These are phyloP conservation scores for Aldabrachelys gigantea DNA, from an alignment of 2,113 vertebrate genomes.

Conservation along the genomic window DNA sequence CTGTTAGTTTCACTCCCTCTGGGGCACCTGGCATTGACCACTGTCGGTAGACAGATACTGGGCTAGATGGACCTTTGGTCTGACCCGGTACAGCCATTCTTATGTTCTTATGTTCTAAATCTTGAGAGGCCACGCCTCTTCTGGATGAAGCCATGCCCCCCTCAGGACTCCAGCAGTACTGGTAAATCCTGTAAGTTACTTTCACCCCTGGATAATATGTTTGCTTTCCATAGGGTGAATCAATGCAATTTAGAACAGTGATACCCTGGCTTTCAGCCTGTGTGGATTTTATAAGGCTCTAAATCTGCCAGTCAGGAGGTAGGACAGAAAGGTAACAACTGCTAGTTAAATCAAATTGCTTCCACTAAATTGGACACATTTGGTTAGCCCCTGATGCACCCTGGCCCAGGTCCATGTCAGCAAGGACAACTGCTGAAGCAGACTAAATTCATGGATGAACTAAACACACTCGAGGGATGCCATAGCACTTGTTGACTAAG, in stretches of 20 bases:
- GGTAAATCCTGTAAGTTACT: no score
- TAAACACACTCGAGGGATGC: slow-evolving; percentile 61
- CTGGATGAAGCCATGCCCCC: no score
- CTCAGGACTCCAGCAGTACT: no score
- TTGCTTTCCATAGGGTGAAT: slow-evolving; percentile 21
- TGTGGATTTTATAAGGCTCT: slow-evolving; percentile 59
- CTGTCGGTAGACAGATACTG: no score
- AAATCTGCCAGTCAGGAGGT: slow-evolving; percentile 71
- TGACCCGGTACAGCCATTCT: no score
- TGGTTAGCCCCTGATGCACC: slow-evolving; percentile 62
- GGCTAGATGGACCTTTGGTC: no score
- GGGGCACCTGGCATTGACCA: no score
- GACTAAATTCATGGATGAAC: slow-evolving; percentile 46
- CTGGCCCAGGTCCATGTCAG: slow-evolving; percentile 38
- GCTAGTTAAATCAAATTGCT: slow-evolving; percentile 76
- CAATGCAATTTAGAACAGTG: slow-evolving; percentile 37
- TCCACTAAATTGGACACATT: slow-evolving; percentile 71
- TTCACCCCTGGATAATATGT: not conserved
- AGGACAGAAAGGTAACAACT: slow-evolving; percentile 73
- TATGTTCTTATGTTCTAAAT: no score
- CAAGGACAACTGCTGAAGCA: slow-evolving; percentile 67
- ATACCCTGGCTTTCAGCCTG: slow-evolving; percentile 29
- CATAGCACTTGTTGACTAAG: slow-evolving; percentile 2
- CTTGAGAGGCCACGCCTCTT: no score
- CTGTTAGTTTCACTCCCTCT: no score